Percentiles rank a stretch among this genome's conserved stretches.
These are phyloP conservation scores for Plebejus anna DNA, from an alignment of 2,888 invertebrate species.

Conservation along the genomic window DNA sequence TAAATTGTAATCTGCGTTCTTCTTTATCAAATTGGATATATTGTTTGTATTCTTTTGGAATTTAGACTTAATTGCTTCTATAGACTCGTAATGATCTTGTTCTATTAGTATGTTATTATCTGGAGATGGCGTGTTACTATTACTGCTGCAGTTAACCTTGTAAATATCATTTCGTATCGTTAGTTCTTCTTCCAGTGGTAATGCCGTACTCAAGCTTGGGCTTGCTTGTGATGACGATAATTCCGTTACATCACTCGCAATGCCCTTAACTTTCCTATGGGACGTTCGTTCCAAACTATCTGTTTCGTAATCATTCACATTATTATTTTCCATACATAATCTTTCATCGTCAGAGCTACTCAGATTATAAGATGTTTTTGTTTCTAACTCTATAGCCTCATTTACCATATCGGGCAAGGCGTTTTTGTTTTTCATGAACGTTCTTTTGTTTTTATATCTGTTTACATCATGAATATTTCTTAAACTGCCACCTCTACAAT, in stretches of 20 bases:
- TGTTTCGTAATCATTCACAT: constrained; percentile 84
- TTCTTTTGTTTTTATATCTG: constrained; percentile 47
- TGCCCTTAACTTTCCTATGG: constrained; percentile 73
- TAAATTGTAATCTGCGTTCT: constrained; percentile 82
- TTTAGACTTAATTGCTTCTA: constrained; percentile 50
- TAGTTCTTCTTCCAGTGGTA: constrained; percentile 89
- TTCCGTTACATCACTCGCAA: constrained; percentile 83
- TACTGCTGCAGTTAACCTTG: constrained; percentile 80
- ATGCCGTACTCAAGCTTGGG: constrained; percentile 85
- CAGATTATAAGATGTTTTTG: constrained; percentile 61
- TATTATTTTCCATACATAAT: constrained; percentile 58
- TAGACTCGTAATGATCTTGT: constrained; percentile 69
- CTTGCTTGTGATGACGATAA: constrained; percentile 85
- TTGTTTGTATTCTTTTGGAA: constrained; percentile 39
- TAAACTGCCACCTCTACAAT: constrained; percentile 50
- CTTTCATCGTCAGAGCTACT: constrained; percentile 70
- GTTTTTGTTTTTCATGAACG: constrained; percentile 56
- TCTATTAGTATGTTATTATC: constrained; percentile 55
- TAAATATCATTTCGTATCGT: constrained; percentile 89
- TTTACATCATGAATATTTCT: constrained; percentile 45
- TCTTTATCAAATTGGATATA: neutral
- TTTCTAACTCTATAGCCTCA: constrained; percentile 81
- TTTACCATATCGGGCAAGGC: constrained; percentile 82
- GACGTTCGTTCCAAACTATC: constrained; percentile 85
- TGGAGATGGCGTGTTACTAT: constrained; percentile 71